A percentile compares a stretch with the other conserved stretches of the same genome.
These are phyloP conservation scores for Diogma glabrata DNA, from an alignment of 2,888 invertebrate species.

Conservation along the genomic window DNA sequence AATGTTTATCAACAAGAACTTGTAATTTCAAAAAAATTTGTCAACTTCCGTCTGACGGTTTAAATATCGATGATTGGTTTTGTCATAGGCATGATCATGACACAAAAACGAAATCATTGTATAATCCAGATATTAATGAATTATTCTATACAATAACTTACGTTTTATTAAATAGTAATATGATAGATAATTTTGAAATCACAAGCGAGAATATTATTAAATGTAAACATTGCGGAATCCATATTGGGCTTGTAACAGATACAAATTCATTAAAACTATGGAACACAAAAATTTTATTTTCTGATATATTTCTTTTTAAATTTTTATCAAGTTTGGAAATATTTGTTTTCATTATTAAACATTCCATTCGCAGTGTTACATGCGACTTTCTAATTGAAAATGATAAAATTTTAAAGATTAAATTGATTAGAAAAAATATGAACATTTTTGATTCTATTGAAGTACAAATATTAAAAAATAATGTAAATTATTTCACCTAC, in stretches of 20 bases:
- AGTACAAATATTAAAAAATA: not conserved
- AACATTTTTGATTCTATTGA: not conserved
- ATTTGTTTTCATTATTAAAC: too few species aligned
- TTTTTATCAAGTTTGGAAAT: too few species aligned
- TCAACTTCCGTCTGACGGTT: conserved; percentile 18
- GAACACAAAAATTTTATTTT: not conserved
- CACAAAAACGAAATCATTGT: not conserved
- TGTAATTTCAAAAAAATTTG: conserved; percentile 16
- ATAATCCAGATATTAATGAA: not conserved
- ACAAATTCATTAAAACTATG: not conserved
- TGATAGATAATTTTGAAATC: not conserved
- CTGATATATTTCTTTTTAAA: not conserved
- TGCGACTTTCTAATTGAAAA: not conserved
- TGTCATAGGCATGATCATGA: conserved; percentile 18
- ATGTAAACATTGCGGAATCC: not conserved
- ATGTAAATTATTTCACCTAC: not conserved
- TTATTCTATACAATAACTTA: conserved; percentile 6
- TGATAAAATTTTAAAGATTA: not conserved
- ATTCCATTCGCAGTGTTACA: not conserved
- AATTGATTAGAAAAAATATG: not conserved
- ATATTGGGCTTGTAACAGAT: not conserved
- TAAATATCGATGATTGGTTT: conserved; percentile 19
- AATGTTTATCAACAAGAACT: conserved; percentile 5
- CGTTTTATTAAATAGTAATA: not conserved
- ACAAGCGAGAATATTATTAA: not conserved